Evolutionary conservation across 2,888 invertebrate genomes (phyloP), one percentile per base, ranked within the genome.

Genomic region (Luperina testacea): DNA sequence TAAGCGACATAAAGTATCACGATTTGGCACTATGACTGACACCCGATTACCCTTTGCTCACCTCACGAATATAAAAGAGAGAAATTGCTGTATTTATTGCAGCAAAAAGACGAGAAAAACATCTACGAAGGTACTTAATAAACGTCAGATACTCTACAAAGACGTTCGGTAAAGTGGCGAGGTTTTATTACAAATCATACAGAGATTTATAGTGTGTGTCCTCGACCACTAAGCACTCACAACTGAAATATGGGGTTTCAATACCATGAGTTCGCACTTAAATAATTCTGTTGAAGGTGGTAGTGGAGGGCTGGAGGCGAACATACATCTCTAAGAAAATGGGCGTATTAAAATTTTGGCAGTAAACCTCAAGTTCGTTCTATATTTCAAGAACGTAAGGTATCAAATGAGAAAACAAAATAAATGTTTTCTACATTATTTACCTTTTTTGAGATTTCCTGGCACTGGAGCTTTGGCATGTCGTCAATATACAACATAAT

Each of bases 111-210:
- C 72, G 32, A 77, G 77, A 69, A 78, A 45, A 82, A 82, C 86
- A 85, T 78, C 64, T 57, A 76, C 71, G 76, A 67, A 83, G 76
- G 84, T 79, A 89, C 84, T 88, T 80, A 78, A 81, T 82, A 86
- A 88, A 88, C 83, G 81, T 80, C 83, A 73, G 77, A 69, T 80
- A 78, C 77, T 77, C 68, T 83, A 88, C 88, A 84, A 86, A 88
- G 81, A 84, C 82, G 81, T 86, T 90, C 88, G 82, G 87, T 82
- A 86, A 85, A 84, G 84, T 86, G 88, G 89, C 69, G 86, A 89
- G 91, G 89, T 90, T 91, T 93, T 92, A 92, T 92, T 92, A 92
- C 92, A 92, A 94, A 92, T 93, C 92, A 92, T 92, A 92, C 82
- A 20, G 82, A 89, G 91, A 94, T 94, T 93, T 93, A 94, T 91